Evolutionary conservation across 1,140 invertebrate species (phyloP), one percentile per base, ranked within the genome.

Genomic region (Achroia grisella): DNA sequence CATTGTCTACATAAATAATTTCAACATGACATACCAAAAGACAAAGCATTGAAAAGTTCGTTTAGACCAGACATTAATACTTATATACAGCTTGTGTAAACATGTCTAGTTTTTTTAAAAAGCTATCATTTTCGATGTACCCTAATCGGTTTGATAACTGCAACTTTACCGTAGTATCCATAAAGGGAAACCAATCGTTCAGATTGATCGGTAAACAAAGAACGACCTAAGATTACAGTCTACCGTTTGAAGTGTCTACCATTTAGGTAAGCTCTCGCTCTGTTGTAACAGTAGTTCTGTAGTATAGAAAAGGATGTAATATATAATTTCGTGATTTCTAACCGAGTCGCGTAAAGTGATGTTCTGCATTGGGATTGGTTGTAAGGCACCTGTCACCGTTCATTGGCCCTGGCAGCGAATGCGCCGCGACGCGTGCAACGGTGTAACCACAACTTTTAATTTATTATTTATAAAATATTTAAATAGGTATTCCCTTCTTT

Each of bases 321-420:
- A 52, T 15, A 50, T 66, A 58, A 69, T 68, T 62, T 49, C 47
- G 62, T 55, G 51, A 65, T 67, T 71, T 63, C 50, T 61, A 67
- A 67, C 43, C 54, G 49, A 63, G 59, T 64, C 59, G 64, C 50
- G 59, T 74, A 65, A 66, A 65, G 42, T 56, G 55, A 53, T 47
- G 57, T 41, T 56, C 42, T 63, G 59, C 48, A 48, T 61, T 49
- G 53, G 62, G 70, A 73, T 76, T 75, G 62, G 70, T 53, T 50
- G 62, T 55, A 47, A 58, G 62, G 63, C 69, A 81, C 72, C 71
- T 78, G 74, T 74, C 76, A 78, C 77, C 69, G 72, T 78, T 71
- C 66, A 68, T 66, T 70, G 71, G 63, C 56, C 57, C 62, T 56
- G 44, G 71, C 49, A 12, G 14, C 13, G 13, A 15, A 15, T n/a